Evolutionary conservation across 1,140 invertebrate genomes (phyloP), one percentile per base, ranked within the genome.

Genomic region (Rhagoletis pomonella): DNA sequence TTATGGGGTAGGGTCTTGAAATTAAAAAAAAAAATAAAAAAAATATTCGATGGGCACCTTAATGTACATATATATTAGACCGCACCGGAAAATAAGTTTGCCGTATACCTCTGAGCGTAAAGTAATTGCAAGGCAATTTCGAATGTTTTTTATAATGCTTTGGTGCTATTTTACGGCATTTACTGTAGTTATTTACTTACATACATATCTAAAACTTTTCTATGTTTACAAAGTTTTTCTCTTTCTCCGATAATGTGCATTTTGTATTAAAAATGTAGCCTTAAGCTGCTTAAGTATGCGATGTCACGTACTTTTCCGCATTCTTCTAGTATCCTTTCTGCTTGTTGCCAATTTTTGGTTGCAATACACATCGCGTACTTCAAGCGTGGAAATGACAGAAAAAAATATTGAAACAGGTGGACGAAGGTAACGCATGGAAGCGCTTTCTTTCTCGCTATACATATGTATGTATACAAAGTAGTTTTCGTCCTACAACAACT

Each of bases 211-310:
- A 55, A 5, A 55, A 55, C 5, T 55, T 1, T 47, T 73, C 42
- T 73, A 42, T 73, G 67, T 10, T 42, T 17, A 73, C 39, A 44
- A 39, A 47, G 67, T 73, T 73, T 47, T 29, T 29, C 29, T 42
- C 67, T 73, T 47, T 73, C 44, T 73, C 10, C 12, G 67, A 42
- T 73, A 73, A 73, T 44, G 39, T 73, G 67, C 67, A 73, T 73
- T 73, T 73, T 44, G 67, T 6, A 17, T 42, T 42, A 73, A 73
- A 73, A 73, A 44, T 73, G 42, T 73, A 73, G 42, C 67, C 44
- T 47, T 42, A 12, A 73, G 67, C 67, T 73, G 67, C 42, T 73
- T 73, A 73, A 73, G 14, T 73, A 73, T 73, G 67, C 67, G 67
- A 17, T 47, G 67, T 73, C 67, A 73, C 67, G 67, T 73, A 73